Percentiles rank a stretch among this genome's conserved stretches.
phyloP scores from a whole-genome alignment of 2,113 vertebrate genomes.

The Hirundichthys speculiger region DNA sequence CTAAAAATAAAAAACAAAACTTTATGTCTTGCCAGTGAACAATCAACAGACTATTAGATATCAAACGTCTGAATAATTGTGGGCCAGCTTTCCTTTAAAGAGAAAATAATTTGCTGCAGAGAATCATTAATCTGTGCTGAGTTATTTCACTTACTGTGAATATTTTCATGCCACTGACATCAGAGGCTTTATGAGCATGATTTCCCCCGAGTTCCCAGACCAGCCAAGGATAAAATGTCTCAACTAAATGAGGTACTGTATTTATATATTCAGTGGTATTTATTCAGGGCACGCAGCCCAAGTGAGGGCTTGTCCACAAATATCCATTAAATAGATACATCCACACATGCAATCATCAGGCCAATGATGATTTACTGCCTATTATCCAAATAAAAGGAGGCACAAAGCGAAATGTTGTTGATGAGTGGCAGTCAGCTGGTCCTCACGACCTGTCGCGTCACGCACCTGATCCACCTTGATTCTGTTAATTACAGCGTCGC shows the following conservation, averaged over 20 bases:
- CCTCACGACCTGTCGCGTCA: not conserved
- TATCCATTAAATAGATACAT: constrained; percentile 32
- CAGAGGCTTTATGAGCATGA: constrained; percentile 33
- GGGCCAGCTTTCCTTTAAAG: too few species aligned
- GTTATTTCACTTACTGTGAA: not conserved
- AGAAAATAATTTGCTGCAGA: too few species aligned
- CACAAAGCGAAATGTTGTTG: not conserved
- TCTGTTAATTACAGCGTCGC: constrained; percentile 52
- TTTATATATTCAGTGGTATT: constrained; percentile 57
- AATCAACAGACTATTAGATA: too few species aligned
- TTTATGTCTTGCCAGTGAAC: too few species aligned
- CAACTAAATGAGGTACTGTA: constrained; percentile 34
- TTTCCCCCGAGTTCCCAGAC: constrained; percentile 34
- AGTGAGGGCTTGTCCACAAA: not conserved
- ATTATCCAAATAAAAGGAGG: constrained; percentile 2
- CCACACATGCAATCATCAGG: constrained; percentile 24
- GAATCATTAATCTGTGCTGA: too few species aligned
- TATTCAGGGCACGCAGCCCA: constrained; percentile 29
- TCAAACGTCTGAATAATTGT: too few species aligned
- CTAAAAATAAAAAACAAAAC: too few species aligned
- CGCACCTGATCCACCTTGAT: constrained; percentile 18
- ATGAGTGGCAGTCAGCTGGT: constrained; percentile 10
- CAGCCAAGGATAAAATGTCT: constrained; percentile 6
- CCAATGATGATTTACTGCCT: constrained; percentile 19
- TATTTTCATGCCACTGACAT: constrained; percentile 6